phyloP scores from a whole-genome alignment of 2,113 vertebrate genomes.

The Zingel zingel region DNA sequence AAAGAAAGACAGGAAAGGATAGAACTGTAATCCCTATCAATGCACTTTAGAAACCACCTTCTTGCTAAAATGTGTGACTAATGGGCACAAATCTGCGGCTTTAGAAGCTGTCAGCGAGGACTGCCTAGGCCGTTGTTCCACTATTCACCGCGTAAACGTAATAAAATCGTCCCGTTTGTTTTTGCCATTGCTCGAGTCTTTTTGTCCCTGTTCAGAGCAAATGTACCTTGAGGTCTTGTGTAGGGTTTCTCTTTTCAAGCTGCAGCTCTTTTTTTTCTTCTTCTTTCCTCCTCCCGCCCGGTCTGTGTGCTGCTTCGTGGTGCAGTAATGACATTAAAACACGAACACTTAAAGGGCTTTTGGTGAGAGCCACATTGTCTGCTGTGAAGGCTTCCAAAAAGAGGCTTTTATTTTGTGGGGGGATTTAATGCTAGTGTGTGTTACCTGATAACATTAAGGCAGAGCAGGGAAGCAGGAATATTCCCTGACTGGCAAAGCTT shows the following conservation, averaged over 20 bases:
- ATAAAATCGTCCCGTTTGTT: constrained; percentile 82
- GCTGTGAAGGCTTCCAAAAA: constrained; percentile 84
- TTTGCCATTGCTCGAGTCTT: constrained; percentile 70
- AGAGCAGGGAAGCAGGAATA: constrained; percentile 75
- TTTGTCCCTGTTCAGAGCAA: constrained; percentile 79
- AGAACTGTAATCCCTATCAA: constrained; percentile 86
- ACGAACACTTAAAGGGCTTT: constrained; percentile 86
- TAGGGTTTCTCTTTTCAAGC: constrained; percentile 79
- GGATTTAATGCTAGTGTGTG: constrained; percentile 88
- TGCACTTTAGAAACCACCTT: constrained; percentile 87
- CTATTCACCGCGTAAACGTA: constrained; percentile 78
- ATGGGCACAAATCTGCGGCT: constrained; percentile 88
- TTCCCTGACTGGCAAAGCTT: constrained; percentile 80
- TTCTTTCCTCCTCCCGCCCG: constrained; percentile 54
- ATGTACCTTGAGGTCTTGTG: constrained; percentile 86
- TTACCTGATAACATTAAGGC: constrained; percentile 88
- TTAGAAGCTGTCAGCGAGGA: constrained; percentile 83
- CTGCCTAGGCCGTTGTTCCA: constrained; percentile 81
- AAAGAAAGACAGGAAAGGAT: constrained; percentile 85
- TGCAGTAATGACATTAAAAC: constrained; percentile 87
- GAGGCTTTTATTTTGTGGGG: constrained; percentile 84
- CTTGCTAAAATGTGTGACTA: constrained; percentile 89
- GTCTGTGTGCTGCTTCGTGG: constrained; percentile 76
- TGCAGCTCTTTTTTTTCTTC: constrained; percentile 26
- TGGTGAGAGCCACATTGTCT: constrained; percentile 83